Evolutionary conservation across 2,797 vertebrate genomes (phyloP).

Genomic region (Poecilia picta): DNA sequence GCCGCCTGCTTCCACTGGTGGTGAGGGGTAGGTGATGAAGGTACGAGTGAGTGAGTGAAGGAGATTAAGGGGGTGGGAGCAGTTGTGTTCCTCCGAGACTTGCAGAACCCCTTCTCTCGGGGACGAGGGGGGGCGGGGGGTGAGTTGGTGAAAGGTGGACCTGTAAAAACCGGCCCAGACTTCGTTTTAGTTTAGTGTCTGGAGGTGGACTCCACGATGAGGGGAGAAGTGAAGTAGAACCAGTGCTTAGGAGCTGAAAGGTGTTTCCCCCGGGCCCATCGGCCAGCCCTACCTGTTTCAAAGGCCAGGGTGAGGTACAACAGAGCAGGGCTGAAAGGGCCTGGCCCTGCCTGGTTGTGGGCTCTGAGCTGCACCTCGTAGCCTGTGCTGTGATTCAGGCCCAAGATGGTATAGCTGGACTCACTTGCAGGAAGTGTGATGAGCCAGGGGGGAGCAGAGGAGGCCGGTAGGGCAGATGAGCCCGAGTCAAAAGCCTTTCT

Average conservation of each 20-base stretch:
- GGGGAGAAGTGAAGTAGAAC: conserved; percentile 63
- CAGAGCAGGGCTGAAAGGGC: conserved; percentile 90
- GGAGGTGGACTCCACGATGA: conserved; percentile 60
- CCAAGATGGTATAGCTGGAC: conserved; percentile 86
- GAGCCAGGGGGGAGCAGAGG: conserved; percentile 71
- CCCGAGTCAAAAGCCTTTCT: conserved; percentile 71
- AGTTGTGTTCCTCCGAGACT: conserved; percentile 55
- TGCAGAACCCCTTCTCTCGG: conserved; percentile 54
- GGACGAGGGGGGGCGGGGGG: conserved; percentile 23
- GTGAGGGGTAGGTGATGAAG: conserved; percentile 79
- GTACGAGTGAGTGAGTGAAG: conserved; percentile 76
- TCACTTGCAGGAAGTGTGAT: conserved; percentile 84
- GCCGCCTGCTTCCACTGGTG: conserved; percentile 69
- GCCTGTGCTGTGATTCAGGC: conserved; percentile 91
- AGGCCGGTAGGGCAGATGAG: conserved; percentile 39
- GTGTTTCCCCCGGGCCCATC: conserved; percentile 43
- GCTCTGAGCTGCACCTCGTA: conserved; percentile 93
- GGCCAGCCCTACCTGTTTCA: conserved; percentile 91
- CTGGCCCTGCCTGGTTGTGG: conserved; percentile 90
- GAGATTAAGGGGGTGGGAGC: conserved; percentile 55
- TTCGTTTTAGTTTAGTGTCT: conserved; percentile 59
- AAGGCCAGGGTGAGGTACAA: conserved; percentile 90
- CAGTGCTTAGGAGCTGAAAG: conserved; percentile 64
- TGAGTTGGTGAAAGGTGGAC: conserved; percentile 47
- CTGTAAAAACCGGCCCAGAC: conserved; percentile 70